Percentiles rank a stretch among this genome's conserved stretches.
These are phyloP conservation scores for Anhinga anhinga DNA, from an alignment of 2,113 vertebrate species.

Conservation along the genomic window DNA sequence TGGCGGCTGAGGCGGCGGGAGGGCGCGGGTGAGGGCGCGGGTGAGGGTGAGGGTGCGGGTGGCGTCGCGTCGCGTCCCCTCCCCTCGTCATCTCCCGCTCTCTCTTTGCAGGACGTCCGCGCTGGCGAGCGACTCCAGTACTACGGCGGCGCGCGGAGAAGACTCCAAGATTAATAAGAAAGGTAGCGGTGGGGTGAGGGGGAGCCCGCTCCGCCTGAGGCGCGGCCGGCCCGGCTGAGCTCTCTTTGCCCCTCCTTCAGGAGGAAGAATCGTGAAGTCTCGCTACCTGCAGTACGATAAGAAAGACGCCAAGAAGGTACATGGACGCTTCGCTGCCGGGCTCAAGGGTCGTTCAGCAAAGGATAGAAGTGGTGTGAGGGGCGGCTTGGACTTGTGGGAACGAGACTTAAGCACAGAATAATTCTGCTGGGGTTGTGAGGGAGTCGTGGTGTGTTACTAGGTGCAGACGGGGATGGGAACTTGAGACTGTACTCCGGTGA, in stretches of 20 bases:
- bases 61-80: too few species aligned
- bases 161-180: accelerated
- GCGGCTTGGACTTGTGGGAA: accelerated
- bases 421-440: accelerated
- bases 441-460: too few species aligned
- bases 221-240: background rate
- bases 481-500: background rate
- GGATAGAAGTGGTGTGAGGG: background rate
- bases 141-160: accelerated
- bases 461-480: accelerated
- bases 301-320: conserved; percentile 25
- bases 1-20: background rate
- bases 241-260: background rate
- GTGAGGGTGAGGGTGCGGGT: accelerated
- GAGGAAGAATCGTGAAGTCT: conserved; percentile 46
- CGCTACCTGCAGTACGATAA: conserved; percentile 60
- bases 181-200: background rate
- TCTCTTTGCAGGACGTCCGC: background rate
- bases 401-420: accelerated
- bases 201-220: background rate
- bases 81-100: background rate
- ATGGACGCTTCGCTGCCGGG: background rate
- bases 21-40: accelerated
- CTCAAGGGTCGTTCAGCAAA: background rate
- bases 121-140: accelerated